phyloP scores from a whole-genome alignment of 2,797 vertebrate species.

The Macropodus opercularis region DNA sequence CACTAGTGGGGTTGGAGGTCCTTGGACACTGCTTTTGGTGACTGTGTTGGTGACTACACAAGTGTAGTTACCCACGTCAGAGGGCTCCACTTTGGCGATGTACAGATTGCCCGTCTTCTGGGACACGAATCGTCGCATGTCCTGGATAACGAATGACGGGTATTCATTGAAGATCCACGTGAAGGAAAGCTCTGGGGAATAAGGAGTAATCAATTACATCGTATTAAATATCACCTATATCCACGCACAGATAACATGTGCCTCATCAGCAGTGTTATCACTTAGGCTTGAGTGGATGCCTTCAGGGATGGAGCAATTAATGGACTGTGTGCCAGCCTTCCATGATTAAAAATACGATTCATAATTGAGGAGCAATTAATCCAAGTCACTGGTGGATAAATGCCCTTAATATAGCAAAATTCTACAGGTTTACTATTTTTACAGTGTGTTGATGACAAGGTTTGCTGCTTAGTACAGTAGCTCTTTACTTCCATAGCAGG shows the following conservation, averaged over 20 bases:
- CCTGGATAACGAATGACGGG: constrained; percentile 89
- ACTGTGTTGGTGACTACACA: constrained; percentile 93
- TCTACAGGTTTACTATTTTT: constrained; percentile 12
- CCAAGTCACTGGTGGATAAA: constrained; percentile 47
- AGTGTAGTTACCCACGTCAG: constrained; percentile 93
- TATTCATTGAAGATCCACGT: constrained; percentile 96
- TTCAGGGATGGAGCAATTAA: constrained; percentile 66
- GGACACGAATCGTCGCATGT: constrained; percentile 92
- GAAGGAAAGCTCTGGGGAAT: constrained; percentile 86
- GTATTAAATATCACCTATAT: constrained; percentile 20
- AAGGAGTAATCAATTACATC: constrained; percentile 8
- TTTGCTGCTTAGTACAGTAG: neutral
- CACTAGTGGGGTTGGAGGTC: constrained; percentile 90
- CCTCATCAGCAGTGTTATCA: constrained; percentile 51
- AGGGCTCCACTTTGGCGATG: constrained; percentile 93
- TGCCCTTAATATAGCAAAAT: constrained; percentile 46
- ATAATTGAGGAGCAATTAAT: constrained; percentile 67
- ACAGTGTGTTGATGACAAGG: constrained; percentile 8
- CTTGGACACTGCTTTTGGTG: constrained; percentile 88
- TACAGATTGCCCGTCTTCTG: constrained; percentile 95
- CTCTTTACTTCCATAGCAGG: constrained; percentile 4
- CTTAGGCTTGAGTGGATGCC: constrained; percentile 45
- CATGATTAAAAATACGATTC: constrained; percentile 70
- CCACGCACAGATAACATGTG: constrained; percentile 16
- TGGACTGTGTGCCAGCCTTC: constrained; percentile 44